A percentile compares a stretch with the other conserved stretches of the same genome.
phyloP scores from a whole-genome alignment of 2,113 vertebrate genomes.

The Shinisaurus crocodilurus region DNA sequence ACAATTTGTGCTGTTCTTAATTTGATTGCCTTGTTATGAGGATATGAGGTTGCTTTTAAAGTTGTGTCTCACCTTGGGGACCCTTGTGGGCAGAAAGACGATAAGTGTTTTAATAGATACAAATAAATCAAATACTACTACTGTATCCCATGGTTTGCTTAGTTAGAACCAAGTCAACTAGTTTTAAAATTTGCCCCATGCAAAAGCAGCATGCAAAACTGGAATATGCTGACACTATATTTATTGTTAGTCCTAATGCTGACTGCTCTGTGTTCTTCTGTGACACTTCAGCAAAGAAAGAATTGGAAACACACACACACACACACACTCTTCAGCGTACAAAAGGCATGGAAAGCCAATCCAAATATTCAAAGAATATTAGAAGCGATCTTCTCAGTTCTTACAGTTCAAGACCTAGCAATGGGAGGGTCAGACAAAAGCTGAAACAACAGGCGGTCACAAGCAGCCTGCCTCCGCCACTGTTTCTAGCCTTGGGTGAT shows the following conservation, averaged over 20 bases:
- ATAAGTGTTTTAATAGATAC: background rate
- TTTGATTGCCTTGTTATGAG: background rate
- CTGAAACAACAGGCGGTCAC: background rate
- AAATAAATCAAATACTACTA: background rate
- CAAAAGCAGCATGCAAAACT: background rate
- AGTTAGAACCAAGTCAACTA: background rate
- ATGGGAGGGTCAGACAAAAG: constrained; percentile 17
- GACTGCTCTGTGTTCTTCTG: background rate
- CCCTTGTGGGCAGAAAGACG: background rate
- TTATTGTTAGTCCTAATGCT: background rate
- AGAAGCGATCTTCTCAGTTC: background rate
- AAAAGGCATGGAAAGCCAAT: background rate
- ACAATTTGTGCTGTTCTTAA: background rate
- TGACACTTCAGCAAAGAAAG: background rate
- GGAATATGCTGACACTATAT: background rate
- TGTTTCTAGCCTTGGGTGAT: constrained; percentile 1
- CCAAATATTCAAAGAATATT: background rate
- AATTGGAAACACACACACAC: background rate
- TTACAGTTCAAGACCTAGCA: background rate
- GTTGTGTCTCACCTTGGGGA: too few relatives aligned
- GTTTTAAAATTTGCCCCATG: background rate
- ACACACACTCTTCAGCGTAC: background rate
- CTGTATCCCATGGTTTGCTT: background rate
- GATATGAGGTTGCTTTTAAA: background rate
- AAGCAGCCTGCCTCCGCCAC: background rate